phyloP scores from a whole-genome alignment of 2,888 invertebrate genomes.

The Agelastica alni region DNA sequence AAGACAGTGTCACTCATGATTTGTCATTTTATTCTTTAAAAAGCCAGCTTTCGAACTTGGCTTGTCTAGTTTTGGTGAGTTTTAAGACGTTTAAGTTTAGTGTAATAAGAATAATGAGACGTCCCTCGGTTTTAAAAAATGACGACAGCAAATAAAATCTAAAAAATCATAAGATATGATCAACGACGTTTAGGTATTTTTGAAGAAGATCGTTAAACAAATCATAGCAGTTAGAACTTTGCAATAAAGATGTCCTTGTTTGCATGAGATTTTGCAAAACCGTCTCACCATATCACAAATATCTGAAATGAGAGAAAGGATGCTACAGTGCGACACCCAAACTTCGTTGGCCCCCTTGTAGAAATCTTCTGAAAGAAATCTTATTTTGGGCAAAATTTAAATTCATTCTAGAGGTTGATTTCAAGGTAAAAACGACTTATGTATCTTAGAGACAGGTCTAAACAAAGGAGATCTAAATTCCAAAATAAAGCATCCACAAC shows the following conservation, averaged over 20 bases:
- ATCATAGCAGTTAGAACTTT: slow-evolving; percentile 11
- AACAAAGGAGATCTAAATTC: too few species aligned
- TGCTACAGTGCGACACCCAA: not conserved
- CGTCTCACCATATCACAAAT: too few species aligned
- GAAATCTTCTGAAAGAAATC: too few species aligned
- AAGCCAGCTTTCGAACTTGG: too few species aligned
- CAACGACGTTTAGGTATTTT: not conserved
- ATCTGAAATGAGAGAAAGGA: not conserved
- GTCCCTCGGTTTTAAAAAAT: not conserved
- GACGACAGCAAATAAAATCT: not conserved
- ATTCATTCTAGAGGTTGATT: not conserved
- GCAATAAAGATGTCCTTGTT: slow-evolving; percentile 6
- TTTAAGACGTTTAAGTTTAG: too few species aligned
- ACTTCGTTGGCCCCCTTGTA: too few species aligned
- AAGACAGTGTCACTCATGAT: too few species aligned
- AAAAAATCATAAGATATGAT: not conserved
- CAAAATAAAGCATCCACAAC: too few species aligned
- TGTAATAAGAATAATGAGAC: not conserved
- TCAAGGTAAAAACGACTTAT: not conserved
- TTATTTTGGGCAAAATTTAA: not conserved
- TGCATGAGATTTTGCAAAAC: not conserved
- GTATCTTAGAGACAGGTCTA: too few species aligned
- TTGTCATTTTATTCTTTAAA: too few species aligned
- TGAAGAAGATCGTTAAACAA: not conserved
- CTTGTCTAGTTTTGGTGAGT: too few species aligned